Evolutionary conservation across 2,113 vertebrate species (phyloP).

Genomic region (Baryphthengus martii): DNA sequence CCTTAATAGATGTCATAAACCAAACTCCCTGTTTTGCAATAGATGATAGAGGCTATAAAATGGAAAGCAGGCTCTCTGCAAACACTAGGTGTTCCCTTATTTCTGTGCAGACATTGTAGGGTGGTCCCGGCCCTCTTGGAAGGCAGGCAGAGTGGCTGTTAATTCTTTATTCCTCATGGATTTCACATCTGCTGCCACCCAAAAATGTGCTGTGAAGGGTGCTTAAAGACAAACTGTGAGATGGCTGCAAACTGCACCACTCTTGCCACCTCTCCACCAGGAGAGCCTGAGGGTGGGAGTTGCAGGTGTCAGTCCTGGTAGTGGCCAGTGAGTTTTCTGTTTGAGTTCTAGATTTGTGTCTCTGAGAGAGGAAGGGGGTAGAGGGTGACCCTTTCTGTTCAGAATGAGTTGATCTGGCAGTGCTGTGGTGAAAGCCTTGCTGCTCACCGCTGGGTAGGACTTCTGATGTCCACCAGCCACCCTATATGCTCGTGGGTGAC

Average conservation of each 20-base stretch:
- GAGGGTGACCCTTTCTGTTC: background rate
- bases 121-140: background rate
- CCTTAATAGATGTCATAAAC: background rate
- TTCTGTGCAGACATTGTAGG: background rate
- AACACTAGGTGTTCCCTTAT: background rate
- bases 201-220: background rate
- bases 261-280: background rate
- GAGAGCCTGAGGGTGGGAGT: background rate
- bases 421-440: background rate
- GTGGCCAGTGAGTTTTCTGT: background rate
- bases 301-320: background rate
- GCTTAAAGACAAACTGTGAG: background rate
- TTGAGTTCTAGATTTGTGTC: background rate
- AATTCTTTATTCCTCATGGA: background rate
- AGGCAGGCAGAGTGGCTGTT: accelerated
- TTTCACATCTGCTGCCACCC: background rate
- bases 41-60: background rate
- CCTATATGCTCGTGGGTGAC: too few species aligned
- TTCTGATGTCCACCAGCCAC: background rate
- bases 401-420: background rate
- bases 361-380: background rate
- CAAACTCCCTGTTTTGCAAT: background rate
- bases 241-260: background rate
- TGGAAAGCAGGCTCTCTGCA: background rate
- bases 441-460: background rate